Evolutionary conservation across 2,797 vertebrate genomes (phyloP).

Genomic region (Melopsittacus undulatus): DNA sequence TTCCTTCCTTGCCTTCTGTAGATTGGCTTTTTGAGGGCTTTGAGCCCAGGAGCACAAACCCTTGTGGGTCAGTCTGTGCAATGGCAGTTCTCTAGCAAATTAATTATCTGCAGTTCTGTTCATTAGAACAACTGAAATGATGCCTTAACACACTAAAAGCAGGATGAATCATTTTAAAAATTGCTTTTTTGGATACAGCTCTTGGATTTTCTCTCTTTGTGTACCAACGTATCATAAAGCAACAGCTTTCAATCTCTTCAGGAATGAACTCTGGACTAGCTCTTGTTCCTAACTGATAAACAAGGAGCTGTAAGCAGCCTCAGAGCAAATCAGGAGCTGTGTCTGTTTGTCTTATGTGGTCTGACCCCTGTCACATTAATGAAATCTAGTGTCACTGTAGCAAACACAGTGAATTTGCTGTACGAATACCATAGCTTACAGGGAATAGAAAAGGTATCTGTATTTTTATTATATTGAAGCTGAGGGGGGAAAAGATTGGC

Average conservation of each 20-base stretch:
- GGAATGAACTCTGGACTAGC: neutral
- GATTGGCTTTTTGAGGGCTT: neutral
- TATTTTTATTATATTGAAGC: neutral
- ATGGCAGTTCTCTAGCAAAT: neutral
- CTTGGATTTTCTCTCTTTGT: neutral
- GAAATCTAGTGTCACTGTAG: neutral
- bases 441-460: rapidly evolving
- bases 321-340: neutral
- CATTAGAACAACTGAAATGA: neutral
- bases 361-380: neutral
- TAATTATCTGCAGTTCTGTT: neutral
- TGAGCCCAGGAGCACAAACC: neutral
- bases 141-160: neutral
- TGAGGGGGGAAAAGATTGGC: neutral
- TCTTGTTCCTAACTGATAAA: neutral
- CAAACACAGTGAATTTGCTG: neutral
- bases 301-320: neutral
- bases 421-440: neutral
- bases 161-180: neutral
- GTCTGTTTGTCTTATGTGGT: neutral
- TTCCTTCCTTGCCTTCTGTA: neutral
- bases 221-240: neutral
- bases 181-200: neutral
- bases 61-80: neutral
- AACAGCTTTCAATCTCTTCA: neutral